Conservation (phyloP, 2,888 invertebrate genomes). For the Drosophila mettleri region DNA sequence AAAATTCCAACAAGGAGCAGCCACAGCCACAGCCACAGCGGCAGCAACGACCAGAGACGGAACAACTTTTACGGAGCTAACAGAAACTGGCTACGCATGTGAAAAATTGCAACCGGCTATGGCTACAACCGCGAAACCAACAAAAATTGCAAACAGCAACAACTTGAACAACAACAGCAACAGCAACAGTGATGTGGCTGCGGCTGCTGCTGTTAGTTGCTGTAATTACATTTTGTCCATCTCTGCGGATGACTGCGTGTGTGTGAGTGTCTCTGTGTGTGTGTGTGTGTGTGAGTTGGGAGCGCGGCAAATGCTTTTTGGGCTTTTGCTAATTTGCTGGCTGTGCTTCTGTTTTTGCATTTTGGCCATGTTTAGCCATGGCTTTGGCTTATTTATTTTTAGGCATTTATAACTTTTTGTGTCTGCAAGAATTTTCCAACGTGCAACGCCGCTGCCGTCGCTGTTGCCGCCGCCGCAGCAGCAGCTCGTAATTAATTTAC, state of each 20-base stretch:
- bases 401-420: conserved; percentile 70
- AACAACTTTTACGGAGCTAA: conserved; percentile 73
- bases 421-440: conserved; percentile 60
- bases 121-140: conserved; percentile 53
- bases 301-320: conserved; percentile 65
- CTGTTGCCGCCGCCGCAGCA: conserved; percentile 38
- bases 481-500: conserved; percentile 78
- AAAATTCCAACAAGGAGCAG: conserved; percentile 61
- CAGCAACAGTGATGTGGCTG: conserved; percentile 26
- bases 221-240: conserved; percentile 73
- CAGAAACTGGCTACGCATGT: conserved; percentile 78
- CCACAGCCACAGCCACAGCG: conserved; percentile 24
- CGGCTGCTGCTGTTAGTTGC: conserved; percentile 50
- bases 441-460: conserved; percentile 42
- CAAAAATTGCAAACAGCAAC: conserved; percentile 42
- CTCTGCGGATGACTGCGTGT: conserved; percentile 15
- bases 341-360: conserved; percentile 75
- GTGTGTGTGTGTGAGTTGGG: conserved; percentile 33
- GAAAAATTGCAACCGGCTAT: conserved; percentile 73
- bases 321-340: conserved; percentile 74
- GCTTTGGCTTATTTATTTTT: conserved; percentile 70
- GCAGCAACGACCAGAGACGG: conserved; percentile 37
- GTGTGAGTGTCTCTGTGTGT: conserved; percentile 23
- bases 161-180: conserved; percentile 46
- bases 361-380: conserved; percentile 61